Evolutionary conservation across 2,888 invertebrate genomes (phyloP), one percentile per base, ranked within the genome.

Genomic region (Caenorhabditis auriculariae): DNA sequence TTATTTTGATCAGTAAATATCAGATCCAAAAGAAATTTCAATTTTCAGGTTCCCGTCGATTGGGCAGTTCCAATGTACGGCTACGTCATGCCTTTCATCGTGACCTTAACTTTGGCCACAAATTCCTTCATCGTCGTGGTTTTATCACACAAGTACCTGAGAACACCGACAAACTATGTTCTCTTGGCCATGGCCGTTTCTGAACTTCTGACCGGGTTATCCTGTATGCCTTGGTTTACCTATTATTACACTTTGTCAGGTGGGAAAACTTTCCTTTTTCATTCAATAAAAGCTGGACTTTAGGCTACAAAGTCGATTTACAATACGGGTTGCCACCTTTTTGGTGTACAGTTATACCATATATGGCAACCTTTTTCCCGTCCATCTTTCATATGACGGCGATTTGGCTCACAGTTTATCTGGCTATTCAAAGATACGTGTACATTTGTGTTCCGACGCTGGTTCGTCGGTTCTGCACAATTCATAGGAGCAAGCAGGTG

Each of bases 381-480:
- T 89, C 90, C 23, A 87, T 91, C 84, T 93, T 92, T 83, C 93
- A 93, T 84, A 92, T 93, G 4, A 91, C 91, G 4, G 91, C 91
- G 72, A 91, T 93, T 63, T 93, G 93, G 93, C 84, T 93, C 75
- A 93, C 93, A 0, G 85, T 93, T 67, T 90, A 91, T 0, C 84
- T 93, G 66, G 93, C 93, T 0, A 89, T 91, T 19, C 93, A 94
- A 84, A 86, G 93, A 62, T 94, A 93, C 85, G 91, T 94, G 76
- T 93, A 92, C 84, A 92, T 94, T 2, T 93, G 93, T 81, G 91
- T 93, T 82, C 91, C 92, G 0, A 89, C 91, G 0, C 87, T 89
- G 62, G 93, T 93, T 0, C 87, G 91, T 58, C 89, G 89, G 21
- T 86, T 87, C 84, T 87, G 87, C 80, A 87, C 87, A 6, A 84